A percentile compares a stretch with the other conserved stretches of the same genome.
Conservation (phyloP, 2,113 vertebrate species). For the Chionomys nivalis region DNA sequence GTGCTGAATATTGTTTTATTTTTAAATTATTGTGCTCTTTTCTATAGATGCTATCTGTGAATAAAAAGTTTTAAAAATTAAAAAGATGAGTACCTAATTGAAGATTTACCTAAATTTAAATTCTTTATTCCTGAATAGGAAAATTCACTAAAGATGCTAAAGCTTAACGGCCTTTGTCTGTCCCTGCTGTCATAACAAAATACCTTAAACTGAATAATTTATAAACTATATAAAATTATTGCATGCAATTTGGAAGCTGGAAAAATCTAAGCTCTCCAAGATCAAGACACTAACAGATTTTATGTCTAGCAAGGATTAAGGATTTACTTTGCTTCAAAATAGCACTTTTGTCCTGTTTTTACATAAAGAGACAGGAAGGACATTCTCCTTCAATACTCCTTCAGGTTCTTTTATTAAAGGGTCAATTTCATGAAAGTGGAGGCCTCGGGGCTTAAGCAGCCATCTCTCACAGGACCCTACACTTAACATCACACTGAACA, state of each 20-base stretch:
- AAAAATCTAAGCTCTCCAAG: neutral
- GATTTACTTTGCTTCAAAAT: neutral
- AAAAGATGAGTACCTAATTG: neutral
- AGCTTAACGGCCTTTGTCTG: neutral
- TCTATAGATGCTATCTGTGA: neutral
- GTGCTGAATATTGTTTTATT: neutral
- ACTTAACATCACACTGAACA: neutral
- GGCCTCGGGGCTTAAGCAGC: neutral
- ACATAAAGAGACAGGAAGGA: neutral
- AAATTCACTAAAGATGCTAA: neutral
- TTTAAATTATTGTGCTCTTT: neutral
- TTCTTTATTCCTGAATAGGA: neutral
- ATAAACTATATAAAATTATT: neutral
- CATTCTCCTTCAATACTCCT: neutral
- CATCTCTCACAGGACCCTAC: neutral
- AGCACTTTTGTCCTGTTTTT: neutral
- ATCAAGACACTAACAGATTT: neutral
- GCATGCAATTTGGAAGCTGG: neutral
- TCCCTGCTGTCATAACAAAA: neutral
- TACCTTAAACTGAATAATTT: neutral
- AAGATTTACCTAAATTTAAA: constrained; percentile 5
- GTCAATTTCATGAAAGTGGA: neutral
- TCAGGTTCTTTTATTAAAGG: neutral
- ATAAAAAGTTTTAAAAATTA: neutral
- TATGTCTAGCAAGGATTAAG: neutral